Conservation (phyloP, 1,140 invertebrate species). For the Cecropterus lyciades region DNA sequence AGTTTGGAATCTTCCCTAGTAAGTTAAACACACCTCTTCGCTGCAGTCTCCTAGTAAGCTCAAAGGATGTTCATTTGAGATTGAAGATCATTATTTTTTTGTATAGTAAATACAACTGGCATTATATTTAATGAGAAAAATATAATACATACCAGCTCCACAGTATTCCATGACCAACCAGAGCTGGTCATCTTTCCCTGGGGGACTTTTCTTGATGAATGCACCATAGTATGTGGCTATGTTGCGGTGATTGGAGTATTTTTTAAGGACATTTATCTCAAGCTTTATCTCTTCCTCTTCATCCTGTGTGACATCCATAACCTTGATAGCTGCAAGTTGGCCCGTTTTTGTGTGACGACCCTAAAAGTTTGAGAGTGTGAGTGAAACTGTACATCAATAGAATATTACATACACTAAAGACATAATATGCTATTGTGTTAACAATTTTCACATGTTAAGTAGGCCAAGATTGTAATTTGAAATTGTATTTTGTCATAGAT, state of each 20-base stretch:
- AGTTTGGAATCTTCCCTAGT: too few relatives aligned
- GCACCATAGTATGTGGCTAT: constrained; percentile 99
- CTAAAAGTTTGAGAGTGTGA: too few relatives aligned
- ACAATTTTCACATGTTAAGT: constrained; percentile 18
- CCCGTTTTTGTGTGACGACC: constrained; percentile 99
- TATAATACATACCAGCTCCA: constrained; percentile 90
- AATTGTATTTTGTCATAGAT: constrained; percentile 10
- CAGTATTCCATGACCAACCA: constrained; percentile 99
- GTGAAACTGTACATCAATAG: constrained; percentile 20
- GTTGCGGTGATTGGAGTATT: constrained; percentile 99
- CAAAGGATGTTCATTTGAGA: too few relatives aligned
- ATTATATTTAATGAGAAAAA: background rate
- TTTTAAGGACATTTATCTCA: constrained; percentile 99
- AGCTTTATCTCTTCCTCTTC: constrained; percentile 99
- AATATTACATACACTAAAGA: constrained; percentile 3
- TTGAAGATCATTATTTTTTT: too few relatives aligned
- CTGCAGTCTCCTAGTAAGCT: too few relatives aligned
- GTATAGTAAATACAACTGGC: too few relatives aligned
- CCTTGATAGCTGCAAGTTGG: constrained; percentile 99
- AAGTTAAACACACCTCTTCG: too few relatives aligned
- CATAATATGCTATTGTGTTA: constrained; percentile 16
- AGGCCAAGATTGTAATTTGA: constrained; percentile 9
- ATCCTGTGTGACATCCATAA: constrained; percentile 99
- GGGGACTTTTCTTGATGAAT: constrained; percentile 99
- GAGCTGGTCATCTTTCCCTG: constrained; percentile 99